Percentiles rank a stretch among this genome's conserved stretches.
Evolutionary conservation across 2,888 invertebrate genomes (phyloP).

Genomic region (Pyrgus malvae): DNA sequence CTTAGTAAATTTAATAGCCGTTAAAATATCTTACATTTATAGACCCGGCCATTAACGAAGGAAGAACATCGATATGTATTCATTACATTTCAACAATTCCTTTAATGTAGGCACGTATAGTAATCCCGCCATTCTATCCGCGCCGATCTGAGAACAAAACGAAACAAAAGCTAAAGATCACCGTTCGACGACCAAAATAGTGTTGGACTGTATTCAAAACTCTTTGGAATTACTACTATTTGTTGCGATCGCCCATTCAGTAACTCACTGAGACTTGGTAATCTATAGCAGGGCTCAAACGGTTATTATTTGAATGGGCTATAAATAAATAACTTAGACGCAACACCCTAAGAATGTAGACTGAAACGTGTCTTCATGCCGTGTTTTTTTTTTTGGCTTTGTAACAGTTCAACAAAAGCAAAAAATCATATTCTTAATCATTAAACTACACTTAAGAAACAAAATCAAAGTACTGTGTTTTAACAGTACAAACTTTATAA

Average conservation of each 20-base stretch:
- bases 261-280: constrained; percentile 68
- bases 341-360: not conserved
- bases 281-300: constrained; percentile 69
- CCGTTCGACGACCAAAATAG: constrained; percentile 73
- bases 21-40: constrained; percentile 15
- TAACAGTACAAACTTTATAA: too few species aligned
- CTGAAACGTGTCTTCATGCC: too few species aligned
- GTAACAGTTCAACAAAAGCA: too few species aligned
- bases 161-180: constrained; percentile 70
- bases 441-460: too few species aligned
- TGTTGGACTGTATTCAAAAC: constrained; percentile 80
- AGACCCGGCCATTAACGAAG: constrained; percentile 8
- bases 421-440: too few species aligned
- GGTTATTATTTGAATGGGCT: constrained; percentile 50
- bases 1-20: too few species aligned
- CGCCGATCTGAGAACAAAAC: constrained; percentile 58
- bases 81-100: constrained; percentile 37
- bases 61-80: constrained; percentile 20
- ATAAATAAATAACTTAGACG: not conserved
- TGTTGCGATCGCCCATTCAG: constrained; percentile 75
- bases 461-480: too few species aligned
- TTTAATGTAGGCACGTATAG: constrained; percentile 36
- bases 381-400: too few species aligned
- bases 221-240: constrained; percentile 79
- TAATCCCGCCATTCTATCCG: constrained; percentile 51